phyloP scores from a whole-genome alignment of 2,888 invertebrate genomes.

The Erebia aethiops region DNA sequence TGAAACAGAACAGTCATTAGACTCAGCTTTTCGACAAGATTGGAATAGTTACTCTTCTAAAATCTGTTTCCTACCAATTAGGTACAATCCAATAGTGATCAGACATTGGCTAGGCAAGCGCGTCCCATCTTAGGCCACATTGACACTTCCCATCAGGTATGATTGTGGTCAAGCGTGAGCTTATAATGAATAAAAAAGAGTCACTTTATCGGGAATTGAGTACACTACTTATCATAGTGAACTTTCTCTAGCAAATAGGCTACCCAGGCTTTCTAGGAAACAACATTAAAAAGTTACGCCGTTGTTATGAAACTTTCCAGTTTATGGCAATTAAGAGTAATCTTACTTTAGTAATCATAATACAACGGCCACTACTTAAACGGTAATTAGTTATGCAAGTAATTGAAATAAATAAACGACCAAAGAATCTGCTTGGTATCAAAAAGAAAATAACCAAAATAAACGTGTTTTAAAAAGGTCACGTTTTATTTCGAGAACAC shows the following conservation, averaged over 20 bases:
- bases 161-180: no score
- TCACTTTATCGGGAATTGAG: not conserved
- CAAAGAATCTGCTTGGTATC: not conserved
- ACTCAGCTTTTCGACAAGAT: not conserved
- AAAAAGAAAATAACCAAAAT: not conserved
- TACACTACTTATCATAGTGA: not conserved
- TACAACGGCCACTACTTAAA: slow-evolving; percentile 13
- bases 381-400: slow-evolving; percentile 6
- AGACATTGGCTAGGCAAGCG: no score
- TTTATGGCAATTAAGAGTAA: slow-evolving; percentile 15
- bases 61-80: no score
- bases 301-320: slow-evolving; percentile 19
- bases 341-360: slow-evolving; percentile 12
- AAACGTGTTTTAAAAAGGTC: slow-evolving; percentile 2
- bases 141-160: no score
- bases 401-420: not conserved
- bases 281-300: slow-evolving; percentile 11
- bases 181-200: not conserved
- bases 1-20: not conserved
- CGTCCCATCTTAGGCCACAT: no score
- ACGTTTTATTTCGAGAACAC: not conserved
- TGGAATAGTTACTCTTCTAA: not conserved
- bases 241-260: slow-evolving; percentile 3
- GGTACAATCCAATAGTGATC: no score
- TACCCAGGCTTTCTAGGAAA: slow-evolving; percentile 14